Percentiles rank a stretch among this genome's conserved stretches.
These are phyloP conservation scores for Raphicerus campestris DNA, from an alignment of 2,113 vertebrate genomes.

Conservation along the genomic window DNA sequence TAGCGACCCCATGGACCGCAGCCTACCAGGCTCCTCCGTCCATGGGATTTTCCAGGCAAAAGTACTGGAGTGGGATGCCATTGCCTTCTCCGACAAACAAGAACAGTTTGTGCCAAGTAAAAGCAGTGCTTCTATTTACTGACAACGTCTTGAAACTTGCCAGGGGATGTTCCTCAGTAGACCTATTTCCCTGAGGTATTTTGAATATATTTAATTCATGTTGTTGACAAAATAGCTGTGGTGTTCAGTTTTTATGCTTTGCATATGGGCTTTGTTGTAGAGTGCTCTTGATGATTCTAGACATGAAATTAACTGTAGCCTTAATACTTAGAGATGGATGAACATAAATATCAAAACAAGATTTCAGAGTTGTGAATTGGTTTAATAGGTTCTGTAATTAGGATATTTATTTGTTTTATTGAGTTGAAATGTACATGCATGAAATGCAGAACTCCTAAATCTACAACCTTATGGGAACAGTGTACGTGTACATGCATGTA, in stretches of 20 bases:
- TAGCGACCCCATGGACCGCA: too few relatives aligned
- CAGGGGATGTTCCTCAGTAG: background rate
- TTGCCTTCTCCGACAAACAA: background rate
- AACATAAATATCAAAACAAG: background rate
- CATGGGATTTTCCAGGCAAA: too few relatives aligned
- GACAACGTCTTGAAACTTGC: background rate
- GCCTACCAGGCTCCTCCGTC: too few relatives aligned
- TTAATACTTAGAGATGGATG: background rate
- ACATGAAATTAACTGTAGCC: background rate
- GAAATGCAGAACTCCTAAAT: background rate
- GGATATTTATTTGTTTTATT: background rate
- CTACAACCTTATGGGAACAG: background rate
- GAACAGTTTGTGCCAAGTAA: background rate
- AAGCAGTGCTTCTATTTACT: background rate
- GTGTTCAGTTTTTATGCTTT: background rate
- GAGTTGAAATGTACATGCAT: background rate
- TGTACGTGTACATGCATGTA: too few relatives aligned
- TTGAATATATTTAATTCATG: background rate
- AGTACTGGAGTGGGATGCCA: too few relatives aligned
- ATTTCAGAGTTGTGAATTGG: background rate
- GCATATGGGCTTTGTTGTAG: background rate
- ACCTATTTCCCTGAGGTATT: background rate
- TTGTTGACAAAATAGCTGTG: background rate
- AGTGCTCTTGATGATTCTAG: background rate
- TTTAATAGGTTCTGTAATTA: background rate